phyloP scores from a whole-genome alignment of 2,113 vertebrate species.

The Orthonyx spaldingii region DNA sequence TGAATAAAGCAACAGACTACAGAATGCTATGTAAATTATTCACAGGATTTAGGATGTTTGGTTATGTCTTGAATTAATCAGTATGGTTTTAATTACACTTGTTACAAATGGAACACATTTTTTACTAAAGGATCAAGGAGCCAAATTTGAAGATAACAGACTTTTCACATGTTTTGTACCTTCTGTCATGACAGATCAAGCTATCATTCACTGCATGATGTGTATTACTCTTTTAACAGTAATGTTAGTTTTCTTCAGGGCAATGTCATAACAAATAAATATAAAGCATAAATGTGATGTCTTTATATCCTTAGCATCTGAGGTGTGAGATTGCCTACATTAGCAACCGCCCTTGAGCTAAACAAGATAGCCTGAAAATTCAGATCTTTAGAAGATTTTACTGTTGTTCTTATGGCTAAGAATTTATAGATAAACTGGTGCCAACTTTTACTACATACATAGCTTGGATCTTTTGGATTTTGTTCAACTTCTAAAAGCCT shows the following conservation, averaged over 20 bases:
- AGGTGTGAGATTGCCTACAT: constrained; percentile 44
- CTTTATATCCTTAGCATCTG: constrained; percentile 41
- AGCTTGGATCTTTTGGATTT: constrained; percentile 20
- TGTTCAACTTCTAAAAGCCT: constrained; percentile 60
- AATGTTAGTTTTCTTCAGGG: constrained; percentile 57
- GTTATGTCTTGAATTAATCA: constrained; percentile 30
- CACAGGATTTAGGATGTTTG: constrained; percentile 26
- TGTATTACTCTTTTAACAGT: constrained; percentile 35
- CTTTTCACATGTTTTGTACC: constrained; percentile 32
- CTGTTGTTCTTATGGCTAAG: background rate
- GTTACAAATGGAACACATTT: constrained; percentile 9
- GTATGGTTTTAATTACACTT: constrained; percentile 44
- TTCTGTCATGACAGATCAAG: constrained; percentile 56
- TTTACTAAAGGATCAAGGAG: constrained; percentile 5
- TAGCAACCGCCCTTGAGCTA: constrained; percentile 50
- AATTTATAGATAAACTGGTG: constrained; percentile 45
- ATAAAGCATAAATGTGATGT: constrained; percentile 31
- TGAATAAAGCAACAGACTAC: background rate
- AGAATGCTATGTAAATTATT: constrained; percentile 6
- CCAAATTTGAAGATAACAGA: constrained; percentile 27
- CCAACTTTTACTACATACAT: constrained; percentile 15
- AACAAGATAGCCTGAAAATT: constrained; percentile 28
- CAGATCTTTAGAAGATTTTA: background rate
- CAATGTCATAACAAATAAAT: constrained; percentile 64
- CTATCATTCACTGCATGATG: background rate